These are phyloP conservation scores for Mythimna albipuncta DNA, from an alignment of 2,888 invertebrate genomes.

Conservation along the genomic window DNA sequence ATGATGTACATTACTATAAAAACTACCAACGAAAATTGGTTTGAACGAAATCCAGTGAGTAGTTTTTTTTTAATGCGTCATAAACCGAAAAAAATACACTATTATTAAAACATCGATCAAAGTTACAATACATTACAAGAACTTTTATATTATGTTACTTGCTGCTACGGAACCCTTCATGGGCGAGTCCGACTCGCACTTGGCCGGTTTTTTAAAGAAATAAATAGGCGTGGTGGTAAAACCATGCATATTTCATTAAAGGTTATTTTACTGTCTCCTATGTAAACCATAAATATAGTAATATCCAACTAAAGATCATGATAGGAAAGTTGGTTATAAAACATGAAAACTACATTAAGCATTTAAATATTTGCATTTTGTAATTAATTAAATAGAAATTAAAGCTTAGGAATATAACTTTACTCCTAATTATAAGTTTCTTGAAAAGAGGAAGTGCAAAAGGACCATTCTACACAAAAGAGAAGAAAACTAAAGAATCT, in stretches of 20 bases:
- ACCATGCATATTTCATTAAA: not conserved
- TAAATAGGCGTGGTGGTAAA: not conserved
- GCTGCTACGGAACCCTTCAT: no score
- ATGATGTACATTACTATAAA: no score
- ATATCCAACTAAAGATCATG: not conserved
- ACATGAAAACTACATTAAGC: conserved; percentile 12
- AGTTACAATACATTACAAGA: no score
- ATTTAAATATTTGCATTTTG: conserved; percentile 12
- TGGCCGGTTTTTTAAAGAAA: no score
- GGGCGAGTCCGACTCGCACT: no score
- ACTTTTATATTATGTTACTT: no score
- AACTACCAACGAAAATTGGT: no score
- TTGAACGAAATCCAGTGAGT: no score
- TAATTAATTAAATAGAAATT: conserved; percentile 18
- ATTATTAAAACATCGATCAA: no score
- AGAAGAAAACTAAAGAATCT: not conserved
- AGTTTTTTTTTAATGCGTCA: no score
- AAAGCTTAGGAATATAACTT: conserved; percentile 19
- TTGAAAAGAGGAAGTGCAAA: not conserved
- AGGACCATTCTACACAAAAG: conserved; percentile 6
- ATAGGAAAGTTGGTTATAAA: not conserved
- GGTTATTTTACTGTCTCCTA: not conserved
- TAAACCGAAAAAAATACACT: no score
- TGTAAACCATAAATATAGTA: not conserved
- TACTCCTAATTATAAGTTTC: conserved; percentile 12